Percentiles rank a stretch among this genome's conserved stretches.
Conservation (phyloP, 2,888 invertebrate species). For the Listrodromus nycthemerus region DNA sequence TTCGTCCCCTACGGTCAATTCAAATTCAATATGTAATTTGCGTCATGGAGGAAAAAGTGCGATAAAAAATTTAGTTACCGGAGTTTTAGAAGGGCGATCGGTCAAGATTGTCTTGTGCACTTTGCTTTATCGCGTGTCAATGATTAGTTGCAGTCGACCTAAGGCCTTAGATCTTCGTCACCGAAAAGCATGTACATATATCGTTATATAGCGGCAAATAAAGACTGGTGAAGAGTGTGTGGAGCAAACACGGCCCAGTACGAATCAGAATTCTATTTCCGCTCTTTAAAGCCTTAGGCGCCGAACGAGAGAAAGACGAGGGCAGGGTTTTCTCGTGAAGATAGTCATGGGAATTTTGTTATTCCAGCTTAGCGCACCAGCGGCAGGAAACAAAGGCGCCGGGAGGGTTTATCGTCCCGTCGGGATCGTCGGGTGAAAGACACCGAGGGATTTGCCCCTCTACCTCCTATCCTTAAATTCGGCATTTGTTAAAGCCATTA, state of each 20-base stretch:
- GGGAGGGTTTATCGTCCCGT: slow-evolving; percentile 46
- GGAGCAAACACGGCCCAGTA: slow-evolving; percentile 14
- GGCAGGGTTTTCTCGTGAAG: slow-evolving; percentile 57
- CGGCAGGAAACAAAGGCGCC: slow-evolving; percentile 57
- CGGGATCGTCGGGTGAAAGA: slow-evolving; percentile 41
- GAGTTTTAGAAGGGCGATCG: too few relatives aligned
- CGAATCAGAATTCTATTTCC: slow-evolving; percentile 70
- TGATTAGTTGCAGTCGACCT: neutral
- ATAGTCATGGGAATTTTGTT: slow-evolving; percentile 65
- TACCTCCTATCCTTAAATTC: slow-evolving; percentile 30
- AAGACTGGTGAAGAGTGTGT: slow-evolving; percentile 21
- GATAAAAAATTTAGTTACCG: too few relatives aligned
- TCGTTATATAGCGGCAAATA: slow-evolving; percentile 12
- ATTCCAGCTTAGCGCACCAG: slow-evolving; percentile 38
- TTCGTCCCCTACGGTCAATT: neutral
- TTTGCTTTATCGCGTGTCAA: neutral
- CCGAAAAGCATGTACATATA: neutral
- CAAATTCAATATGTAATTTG: neutral
- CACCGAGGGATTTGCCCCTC: neutral
- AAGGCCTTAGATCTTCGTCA: neutral
- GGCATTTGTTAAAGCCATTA: slow-evolving; percentile 28
- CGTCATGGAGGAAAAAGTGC: neutral
- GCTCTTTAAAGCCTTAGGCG: slow-evolving; percentile 44
- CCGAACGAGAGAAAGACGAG: neutral
- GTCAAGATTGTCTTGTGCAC: neutral